A percentile compares a stretch with the other conserved stretches of the same genome.
phyloP scores from a whole-genome alignment of 2,113 vertebrate species.

The Hystrix cristata region DNA sequence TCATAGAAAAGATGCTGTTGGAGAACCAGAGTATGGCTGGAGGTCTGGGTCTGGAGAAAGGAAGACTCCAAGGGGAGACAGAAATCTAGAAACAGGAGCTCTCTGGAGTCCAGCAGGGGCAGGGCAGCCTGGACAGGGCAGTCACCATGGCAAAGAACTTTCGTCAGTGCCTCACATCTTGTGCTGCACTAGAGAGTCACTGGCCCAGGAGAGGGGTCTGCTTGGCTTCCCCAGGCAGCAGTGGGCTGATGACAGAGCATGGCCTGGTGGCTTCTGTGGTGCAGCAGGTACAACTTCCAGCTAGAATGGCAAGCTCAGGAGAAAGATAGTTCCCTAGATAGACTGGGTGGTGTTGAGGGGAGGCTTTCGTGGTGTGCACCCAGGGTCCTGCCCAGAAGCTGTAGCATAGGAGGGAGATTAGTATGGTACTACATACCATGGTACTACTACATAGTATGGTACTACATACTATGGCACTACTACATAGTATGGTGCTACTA shows the following conservation, averaged over 20 bases:
- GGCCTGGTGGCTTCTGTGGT: background rate
- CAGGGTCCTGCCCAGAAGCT: background rate
- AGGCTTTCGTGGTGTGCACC: background rate
- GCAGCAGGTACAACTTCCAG: background rate
- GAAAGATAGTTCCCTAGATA: background rate
- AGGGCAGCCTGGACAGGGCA: fast-evolving
- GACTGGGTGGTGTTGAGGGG: too few relatives aligned
- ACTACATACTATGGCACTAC: too few relatives aligned
- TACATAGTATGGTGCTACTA: too few relatives aligned
- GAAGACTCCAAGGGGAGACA: background rate
- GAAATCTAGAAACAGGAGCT: background rate
- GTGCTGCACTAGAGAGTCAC: background rate
- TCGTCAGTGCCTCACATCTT: fast-evolving
- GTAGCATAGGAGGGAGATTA: fast-evolving
- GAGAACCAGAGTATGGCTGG: background rate
- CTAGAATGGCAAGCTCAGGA: background rate
- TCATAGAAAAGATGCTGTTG: background rate
- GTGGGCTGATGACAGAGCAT: fast-evolving
- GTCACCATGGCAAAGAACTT: fast-evolving
- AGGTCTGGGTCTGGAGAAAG: background rate
- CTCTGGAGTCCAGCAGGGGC: fast-evolving
- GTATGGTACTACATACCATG: background rate
- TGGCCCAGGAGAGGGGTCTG: background rate
- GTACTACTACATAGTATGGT: too few relatives aligned
- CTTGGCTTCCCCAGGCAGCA: fast-evolving